Conservation (phyloP, 2,888 invertebrate species). For the Trichogramma dendrolimi region DNA sequence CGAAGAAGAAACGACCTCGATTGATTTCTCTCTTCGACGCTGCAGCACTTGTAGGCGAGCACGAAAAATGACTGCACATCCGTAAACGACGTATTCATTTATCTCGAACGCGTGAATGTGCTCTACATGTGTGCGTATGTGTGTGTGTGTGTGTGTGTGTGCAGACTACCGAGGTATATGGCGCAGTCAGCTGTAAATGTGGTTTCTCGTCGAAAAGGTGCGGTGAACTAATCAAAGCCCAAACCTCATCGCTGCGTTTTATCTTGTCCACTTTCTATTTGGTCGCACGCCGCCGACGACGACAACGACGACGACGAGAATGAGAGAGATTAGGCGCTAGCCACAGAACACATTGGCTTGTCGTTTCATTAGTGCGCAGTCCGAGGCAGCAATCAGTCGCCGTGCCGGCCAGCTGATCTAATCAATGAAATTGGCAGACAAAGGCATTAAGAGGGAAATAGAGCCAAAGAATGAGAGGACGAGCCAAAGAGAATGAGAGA, state of each 20-base stretch:
- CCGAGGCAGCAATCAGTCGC: conserved; percentile 40
- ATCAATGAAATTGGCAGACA: conserved; percentile 52
- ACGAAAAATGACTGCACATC: too few species aligned
- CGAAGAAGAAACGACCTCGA: too few species aligned
- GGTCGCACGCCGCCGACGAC: conserved; percentile 12
- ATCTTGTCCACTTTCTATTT: conserved; percentile 32
- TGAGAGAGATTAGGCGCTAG: conserved; percentile 39
- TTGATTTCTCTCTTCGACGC: too few species aligned
- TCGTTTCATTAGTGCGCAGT: conserved; percentile 48
- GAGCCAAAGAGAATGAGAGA: conserved; percentile 32
- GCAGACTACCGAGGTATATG: too few species aligned
- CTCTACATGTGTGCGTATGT: too few species aligned
- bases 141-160: too few species aligned
- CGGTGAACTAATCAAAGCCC: conserved; percentile 26
- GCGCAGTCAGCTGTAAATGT: too few species aligned
- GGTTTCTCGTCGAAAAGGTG: background rate
- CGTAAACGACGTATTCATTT: too few species aligned
- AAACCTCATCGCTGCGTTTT: background rate
- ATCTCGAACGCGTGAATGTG: too few species aligned
- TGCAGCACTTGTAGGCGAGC: too few species aligned
- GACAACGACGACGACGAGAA: too few species aligned
- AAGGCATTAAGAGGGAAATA: conserved; percentile 34
- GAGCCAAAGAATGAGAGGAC: conserved; percentile 32
- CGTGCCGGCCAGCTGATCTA: conserved; percentile 36
- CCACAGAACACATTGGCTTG: conserved; percentile 27